Percentiles rank a stretch among this genome's conserved stretches.
These are phyloP conservation scores for Heliconius himera DNA, from an alignment of 1,140 invertebrate genomes.

Conservation along the genomic window DNA sequence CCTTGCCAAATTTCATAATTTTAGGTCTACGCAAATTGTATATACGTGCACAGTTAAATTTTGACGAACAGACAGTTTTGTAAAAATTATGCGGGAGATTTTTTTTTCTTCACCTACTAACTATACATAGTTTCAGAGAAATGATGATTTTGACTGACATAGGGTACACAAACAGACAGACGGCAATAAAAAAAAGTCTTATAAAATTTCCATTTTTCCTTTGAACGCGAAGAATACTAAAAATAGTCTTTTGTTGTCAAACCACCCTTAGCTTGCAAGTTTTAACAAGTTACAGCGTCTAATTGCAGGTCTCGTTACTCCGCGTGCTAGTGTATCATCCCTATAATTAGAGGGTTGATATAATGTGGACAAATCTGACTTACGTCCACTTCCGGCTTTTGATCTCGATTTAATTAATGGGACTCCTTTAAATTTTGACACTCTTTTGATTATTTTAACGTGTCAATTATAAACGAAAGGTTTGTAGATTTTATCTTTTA, in stretches of 20 bases:
- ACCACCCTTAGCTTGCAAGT: slow-evolving; percentile 21
- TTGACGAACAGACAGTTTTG: too few relatives aligned
- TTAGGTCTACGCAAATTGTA: too few relatives aligned
- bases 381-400: not conserved
- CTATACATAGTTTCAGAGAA: not conserved
- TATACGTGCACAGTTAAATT: too few relatives aligned
- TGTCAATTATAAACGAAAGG: not conserved
- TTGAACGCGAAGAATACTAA: not conserved
- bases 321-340: not conserved
- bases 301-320: slow-evolving; percentile 39
- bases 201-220: slow-evolving; percentile 11
- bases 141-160: slow-evolving; percentile 5
- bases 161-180: not conserved
- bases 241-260: slow-evolving; percentile 28
- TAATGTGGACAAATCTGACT: not conserved
- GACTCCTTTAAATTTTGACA: not conserved
- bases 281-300: slow-evolving; percentile 18
- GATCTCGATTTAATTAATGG: not conserved
- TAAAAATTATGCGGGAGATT: too few relatives aligned
- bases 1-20: too few relatives aligned
- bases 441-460: not conserved
- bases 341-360: not conserved
- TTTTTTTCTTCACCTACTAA: not conserved
- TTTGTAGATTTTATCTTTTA: not conserved
- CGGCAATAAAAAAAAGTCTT: not conserved